A percentile compares a stretch with the other conserved stretches of the same genome.
Conservation (phyloP, 1,140 invertebrate species). For the Plectus sambesii region DNA sequence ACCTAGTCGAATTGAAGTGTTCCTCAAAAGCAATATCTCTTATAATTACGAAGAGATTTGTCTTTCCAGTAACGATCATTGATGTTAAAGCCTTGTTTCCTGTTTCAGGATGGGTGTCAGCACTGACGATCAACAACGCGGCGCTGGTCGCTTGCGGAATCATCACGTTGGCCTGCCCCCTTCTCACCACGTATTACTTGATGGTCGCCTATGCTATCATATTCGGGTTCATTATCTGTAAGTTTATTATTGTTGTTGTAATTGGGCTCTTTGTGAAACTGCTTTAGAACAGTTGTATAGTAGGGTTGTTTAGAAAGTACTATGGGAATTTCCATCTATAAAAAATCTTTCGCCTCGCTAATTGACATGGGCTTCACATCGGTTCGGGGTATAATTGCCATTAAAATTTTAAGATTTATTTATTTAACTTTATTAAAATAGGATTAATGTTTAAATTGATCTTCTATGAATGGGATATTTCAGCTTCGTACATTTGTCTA, state of each 20-base stretch:
- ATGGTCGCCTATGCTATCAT: slow-evolving; percentile 72
- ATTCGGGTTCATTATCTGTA: slow-evolving; percentile 89
- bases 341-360: slow-evolving; percentile 1
- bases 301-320: too few species aligned
- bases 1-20: too few species aligned
- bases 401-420: too few species aligned
- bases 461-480: slow-evolving; percentile 41
- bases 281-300: too few species aligned
- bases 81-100: too few species aligned
- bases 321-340: too few species aligned
- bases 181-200: slow-evolving; percentile 63
- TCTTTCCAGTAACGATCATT: too few species aligned
- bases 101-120: slow-evolving; percentile 63
- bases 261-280: slow-evolving; percentile 12
- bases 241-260: slow-evolving; percentile 47
- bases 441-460: slow-evolving; percentile 5
- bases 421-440: too few species aligned
- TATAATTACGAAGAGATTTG: too few species aligned
- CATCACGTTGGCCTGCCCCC: slow-evolving; percentile 67
- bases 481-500: slow-evolving; percentile 89
- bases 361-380: too few species aligned
- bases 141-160: slow-evolving; percentile 78
- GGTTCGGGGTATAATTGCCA: too few species aligned
- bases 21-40: too few species aligned
- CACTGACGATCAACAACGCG: slow-evolving; percentile 81